A percentile compares a stretch with the other conserved stretches of the same genome.
Conservation (phyloP, 2,113 vertebrate genomes). For the Rhea americana region DNA sequence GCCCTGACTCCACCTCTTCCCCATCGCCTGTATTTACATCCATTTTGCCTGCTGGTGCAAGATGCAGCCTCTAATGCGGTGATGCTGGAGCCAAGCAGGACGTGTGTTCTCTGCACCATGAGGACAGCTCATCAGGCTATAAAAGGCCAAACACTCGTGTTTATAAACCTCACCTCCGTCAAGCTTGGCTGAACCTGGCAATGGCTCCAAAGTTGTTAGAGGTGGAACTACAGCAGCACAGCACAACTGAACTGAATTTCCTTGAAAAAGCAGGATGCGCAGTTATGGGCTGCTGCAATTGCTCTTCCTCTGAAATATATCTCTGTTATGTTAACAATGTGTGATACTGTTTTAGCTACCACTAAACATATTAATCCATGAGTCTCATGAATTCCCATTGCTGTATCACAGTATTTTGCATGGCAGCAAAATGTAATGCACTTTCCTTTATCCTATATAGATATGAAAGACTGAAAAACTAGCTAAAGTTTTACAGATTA, state of each 20-base stretch:
- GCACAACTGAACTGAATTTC: not conserved
- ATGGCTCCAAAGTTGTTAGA: not conserved
- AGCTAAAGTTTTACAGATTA: not conserved
- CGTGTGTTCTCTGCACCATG: accelerated
- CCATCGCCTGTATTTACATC: not conserved
- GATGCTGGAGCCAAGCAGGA: not conserved
- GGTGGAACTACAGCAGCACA: not conserved
- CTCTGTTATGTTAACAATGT: not conserved
- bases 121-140: not conserved
- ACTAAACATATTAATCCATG: not conserved
- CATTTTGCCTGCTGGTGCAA: not conserved
- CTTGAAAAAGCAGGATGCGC: not conserved
- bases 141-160: not conserved
- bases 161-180: not conserved
- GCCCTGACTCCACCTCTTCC: not conserved
- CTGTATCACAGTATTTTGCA: not conserved
- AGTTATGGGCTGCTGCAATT: not conserved
- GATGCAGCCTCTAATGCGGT: accelerated
- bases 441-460: not conserved
- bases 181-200: not conserved
- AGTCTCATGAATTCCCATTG: not conserved
- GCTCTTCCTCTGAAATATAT: not conserved
- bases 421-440: not conserved
- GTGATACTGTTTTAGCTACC: not conserved
- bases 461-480: not conserved